Base-by-base conservation (phyloP, 2,113 vertebrate species). In the Elanus axillaris region DNA sequence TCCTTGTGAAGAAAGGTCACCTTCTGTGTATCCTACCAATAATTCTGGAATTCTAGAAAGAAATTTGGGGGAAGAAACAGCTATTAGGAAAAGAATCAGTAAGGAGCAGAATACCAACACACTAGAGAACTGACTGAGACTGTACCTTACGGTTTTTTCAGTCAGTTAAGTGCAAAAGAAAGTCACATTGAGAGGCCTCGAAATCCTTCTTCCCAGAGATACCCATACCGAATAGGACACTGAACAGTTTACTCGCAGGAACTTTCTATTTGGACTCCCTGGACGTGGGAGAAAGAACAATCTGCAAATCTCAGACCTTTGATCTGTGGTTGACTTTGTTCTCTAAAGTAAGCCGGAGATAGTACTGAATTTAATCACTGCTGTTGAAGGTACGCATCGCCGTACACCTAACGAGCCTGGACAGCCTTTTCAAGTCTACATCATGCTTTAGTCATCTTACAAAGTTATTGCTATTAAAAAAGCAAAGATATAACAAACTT, bases 1-100 rank as follows among this genome's bases (percentile, higher is more conserved):
- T 99, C 99, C 98, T 98, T 98, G 97, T 98, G 98, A 99, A 99
- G 99, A 99, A 99, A 98, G 98, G 98, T 99, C 98, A 98, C 98
- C 98, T 97, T 98, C 98, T 98, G 98, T 98, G 98, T 97, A 98
- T 99, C 96, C 98, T 98, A 98, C 98, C 98, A 98, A 97, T 98
- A 98, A 97, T 97, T 98, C 98, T 96, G 98, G 97, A 98, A 96
- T 97, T 98, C 98, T 98, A 96, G 96, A 96, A 97, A 97, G 40
- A 75, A 95, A 96, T 48, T 17, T 42, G 69, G 59, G 48, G 93
- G 69, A 96, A 74, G n/a, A 92, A 77, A 78, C 40, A 16, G 13
- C 2, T 31, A 22, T 76, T 36, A 88, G 60, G 50, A 73, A 86
- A 66, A 81, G 6, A 74, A 74, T 21, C 14, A 43, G 11, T 17